Percentiles rank a stretch among this genome's conserved stretches.
Evolutionary conservation across 30 jellyfish, hydroid and myxozoan species (phyloP).

Genomic region (Aurelia sp.): DNA sequence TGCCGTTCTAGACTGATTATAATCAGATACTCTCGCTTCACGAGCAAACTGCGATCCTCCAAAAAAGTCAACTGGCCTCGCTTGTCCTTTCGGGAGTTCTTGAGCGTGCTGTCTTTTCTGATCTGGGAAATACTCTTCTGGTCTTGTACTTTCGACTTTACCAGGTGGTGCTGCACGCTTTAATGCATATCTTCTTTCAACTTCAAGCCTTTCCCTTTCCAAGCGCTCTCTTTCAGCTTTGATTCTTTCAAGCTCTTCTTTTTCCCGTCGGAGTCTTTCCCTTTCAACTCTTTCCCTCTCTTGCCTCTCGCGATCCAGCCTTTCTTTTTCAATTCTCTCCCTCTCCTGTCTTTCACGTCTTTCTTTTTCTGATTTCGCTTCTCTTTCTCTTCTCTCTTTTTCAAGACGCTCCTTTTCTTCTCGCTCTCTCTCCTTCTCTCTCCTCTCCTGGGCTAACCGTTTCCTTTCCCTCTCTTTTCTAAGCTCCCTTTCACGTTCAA

Average conservation of each 20-base stretch:
- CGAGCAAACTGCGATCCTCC: constrained; percentile 59
- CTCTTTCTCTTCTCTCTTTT: constrained; percentile 86
- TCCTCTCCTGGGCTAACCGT: constrained; percentile 81
- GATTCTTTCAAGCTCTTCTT: constrained; percentile 78
- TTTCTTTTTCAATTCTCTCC: constrained; percentile 87
- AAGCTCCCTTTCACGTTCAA: constrained; percentile 81
- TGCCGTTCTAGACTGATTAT: constrained; percentile 22
- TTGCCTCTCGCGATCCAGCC: constrained; percentile 87
- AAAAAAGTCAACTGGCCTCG: constrained; percentile 48
- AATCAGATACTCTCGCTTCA: constrained; percentile 20
- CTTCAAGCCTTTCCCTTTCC: constrained; percentile 93
- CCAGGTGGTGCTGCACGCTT: constrained; percentile 70
- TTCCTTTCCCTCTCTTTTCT: constrained; percentile 67
- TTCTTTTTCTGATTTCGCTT: constrained; percentile 83
- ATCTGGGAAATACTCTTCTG: constrained; percentile 56
- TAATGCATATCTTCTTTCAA: constrained; percentile 63
- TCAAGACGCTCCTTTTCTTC: constrained; percentile 88
- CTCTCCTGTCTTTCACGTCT: constrained; percentile 89
- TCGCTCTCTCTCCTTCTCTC: constrained; percentile 90
- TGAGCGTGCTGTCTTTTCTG: constrained; percentile 46
- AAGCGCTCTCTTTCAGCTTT: constrained; percentile 90
- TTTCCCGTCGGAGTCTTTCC: constrained; percentile 83
- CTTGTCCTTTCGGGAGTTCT: constrained; percentile 48
- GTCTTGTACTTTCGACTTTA: constrained; percentile 39
- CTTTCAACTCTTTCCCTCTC: constrained; percentile 92